A percentile compares a stretch with the other conserved stretches of the same genome.
Conservation (phyloP, 2,113 vertebrate genomes). For the Percopsis transmontana region DNA sequence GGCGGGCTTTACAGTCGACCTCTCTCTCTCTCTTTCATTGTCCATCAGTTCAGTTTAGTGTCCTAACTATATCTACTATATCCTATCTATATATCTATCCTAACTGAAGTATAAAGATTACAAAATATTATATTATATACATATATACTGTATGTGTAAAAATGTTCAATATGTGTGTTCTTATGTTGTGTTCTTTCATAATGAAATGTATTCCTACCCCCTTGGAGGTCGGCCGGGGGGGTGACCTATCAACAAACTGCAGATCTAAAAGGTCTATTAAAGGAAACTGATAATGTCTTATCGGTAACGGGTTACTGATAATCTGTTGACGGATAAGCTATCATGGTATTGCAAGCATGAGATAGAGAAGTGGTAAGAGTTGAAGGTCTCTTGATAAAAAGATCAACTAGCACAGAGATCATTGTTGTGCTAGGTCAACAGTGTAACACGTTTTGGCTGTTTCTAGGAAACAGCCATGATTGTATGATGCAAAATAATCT, state of each 20-base stretch:
- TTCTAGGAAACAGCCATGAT: no score
- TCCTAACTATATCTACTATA: no score
- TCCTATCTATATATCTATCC: no score
- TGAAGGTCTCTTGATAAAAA: slow-evolving; percentile 13
- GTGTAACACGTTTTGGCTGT: neutral
- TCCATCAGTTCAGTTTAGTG: no score
- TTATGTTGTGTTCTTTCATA: neutral
- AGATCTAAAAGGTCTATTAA: slow-evolving; percentile 13
- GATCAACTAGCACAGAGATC: slow-evolving; percentile 10
- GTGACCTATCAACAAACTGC: slow-evolving; percentile 7
- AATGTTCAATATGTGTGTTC: neutral
- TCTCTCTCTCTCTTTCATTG: no score
- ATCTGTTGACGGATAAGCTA: slow-evolving; percentile 33
- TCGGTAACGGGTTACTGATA: slow-evolving; percentile 16
- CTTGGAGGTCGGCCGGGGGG: no score
- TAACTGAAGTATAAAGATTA: no score
- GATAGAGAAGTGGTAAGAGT: slow-evolving; percentile 22
- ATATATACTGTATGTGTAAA: no score
- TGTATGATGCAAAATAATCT: no score
- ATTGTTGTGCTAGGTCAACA: neutral
- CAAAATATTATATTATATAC: no score
- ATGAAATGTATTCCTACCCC: no score
- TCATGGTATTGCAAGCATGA: slow-evolving; percentile 31
- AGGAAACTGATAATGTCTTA: slow-evolving; percentile 4
- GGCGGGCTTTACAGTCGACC: no score